Base-by-base conservation (phyloP, 2,797 vertebrate species). In the Streptopelia turtur region DNA sequence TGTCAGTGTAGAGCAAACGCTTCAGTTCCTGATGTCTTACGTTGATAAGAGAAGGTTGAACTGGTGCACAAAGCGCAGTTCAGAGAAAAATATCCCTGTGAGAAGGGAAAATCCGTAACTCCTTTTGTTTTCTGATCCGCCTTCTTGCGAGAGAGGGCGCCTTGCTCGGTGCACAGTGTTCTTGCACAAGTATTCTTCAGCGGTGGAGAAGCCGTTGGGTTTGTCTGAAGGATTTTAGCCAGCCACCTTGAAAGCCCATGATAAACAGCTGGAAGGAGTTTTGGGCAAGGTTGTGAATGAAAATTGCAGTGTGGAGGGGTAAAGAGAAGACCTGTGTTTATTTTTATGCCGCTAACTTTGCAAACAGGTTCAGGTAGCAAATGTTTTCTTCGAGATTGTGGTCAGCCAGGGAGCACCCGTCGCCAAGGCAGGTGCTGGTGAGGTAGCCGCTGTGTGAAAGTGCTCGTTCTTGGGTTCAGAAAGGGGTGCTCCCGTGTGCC, bases 71-170 rank as follows among this genome's bases (percentile, higher is more conserved):
- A 52, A 89, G 92, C 72, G 59, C 60, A 53, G 30, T 52, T 94
- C 61, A 76, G 72, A 93, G 81, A 22, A 86, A 80, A 93, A 80
- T 59, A 69, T 59, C 65, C 16, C 56, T 0, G 13, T 37, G 89
- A 79, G 93, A 85, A 87, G 69, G 83, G 55, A 60, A 72, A 69
- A 64, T 43, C 31, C 30, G 6, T 22, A 16, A 65, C 37, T 93
- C 41, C 30, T 53, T 77, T 39, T 84, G 90, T 70, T 93, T 91
- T 84, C 83, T 20, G 52, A 47, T 85, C 92, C 90, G 33, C 64
- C 64, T 77, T 9, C 47, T 57, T 52, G 41, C 84, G 70, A 65
- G 75, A 71, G 92, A 94, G 96, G 94, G 93, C 17, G 45, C 91
- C 95, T 74, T 37, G 74, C 87, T 93, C 72, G 5, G 43, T 43